Conservation (phyloP, 2,888 invertebrate genomes). For the Proisotoma minuta region DNA sequence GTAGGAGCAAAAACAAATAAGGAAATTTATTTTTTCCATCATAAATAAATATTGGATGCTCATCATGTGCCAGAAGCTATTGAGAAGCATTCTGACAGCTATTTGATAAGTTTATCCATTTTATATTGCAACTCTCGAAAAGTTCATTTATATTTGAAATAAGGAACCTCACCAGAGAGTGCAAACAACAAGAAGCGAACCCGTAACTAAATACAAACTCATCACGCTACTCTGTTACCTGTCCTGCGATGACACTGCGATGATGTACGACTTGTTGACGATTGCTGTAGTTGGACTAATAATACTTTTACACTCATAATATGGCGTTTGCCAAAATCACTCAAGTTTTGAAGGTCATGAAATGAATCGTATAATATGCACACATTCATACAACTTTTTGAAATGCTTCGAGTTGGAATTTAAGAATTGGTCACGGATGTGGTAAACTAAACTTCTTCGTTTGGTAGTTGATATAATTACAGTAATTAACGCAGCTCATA, state of each 20-base stretch:
- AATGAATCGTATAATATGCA: background rate
- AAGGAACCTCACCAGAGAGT: slow-evolving; percentile 4
- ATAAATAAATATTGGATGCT: too few relatives aligned
- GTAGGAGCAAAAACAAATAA: too few relatives aligned
- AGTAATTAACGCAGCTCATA: slow-evolving; percentile 10
- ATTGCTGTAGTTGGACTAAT: too few relatives aligned
- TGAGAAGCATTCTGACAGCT: too few relatives aligned
- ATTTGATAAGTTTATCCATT: too few relatives aligned
- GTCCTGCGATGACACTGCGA: too few relatives aligned
- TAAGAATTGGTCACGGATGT: slow-evolving; percentile 5
- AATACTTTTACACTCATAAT: background rate
- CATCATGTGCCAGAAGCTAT: too few relatives aligned
- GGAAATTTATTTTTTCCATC: too few relatives aligned
- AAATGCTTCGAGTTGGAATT: background rate
- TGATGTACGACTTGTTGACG: too few relatives aligned
- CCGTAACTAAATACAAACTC: too few relatives aligned
- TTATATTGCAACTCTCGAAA: slow-evolving; percentile 6
- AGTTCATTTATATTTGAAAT: slow-evolving; percentile 2
- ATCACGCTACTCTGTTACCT: too few relatives aligned
- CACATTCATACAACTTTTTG: background rate
- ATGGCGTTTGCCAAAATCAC: background rate
- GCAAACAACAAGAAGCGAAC: background rate
- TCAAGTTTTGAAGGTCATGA: slow-evolving; percentile 3
- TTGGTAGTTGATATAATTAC: slow-evolving; percentile 13
- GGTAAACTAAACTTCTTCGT: slow-evolving; percentile 12